Percentiles rank a stretch among this genome's conserved stretches.
Conservation (phyloP, 2,888 invertebrate species). For the Callyntrura sp. region DNA sequence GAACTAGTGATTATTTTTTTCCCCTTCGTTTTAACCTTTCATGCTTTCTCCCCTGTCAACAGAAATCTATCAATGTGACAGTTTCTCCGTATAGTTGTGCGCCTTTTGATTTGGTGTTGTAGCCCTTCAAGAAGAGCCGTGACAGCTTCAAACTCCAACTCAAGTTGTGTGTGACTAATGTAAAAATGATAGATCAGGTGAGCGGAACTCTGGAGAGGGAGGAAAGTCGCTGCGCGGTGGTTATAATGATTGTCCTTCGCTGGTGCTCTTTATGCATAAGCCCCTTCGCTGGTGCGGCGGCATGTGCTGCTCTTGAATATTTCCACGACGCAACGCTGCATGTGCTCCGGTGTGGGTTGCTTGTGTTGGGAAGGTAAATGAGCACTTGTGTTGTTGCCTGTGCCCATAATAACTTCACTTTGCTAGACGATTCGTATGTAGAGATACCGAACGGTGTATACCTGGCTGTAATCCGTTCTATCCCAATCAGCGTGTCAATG, state of each 20-base stretch:
- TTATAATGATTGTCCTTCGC: conserved; percentile 26
- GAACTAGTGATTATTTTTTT: neutral
- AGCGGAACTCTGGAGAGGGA: conserved; percentile 17
- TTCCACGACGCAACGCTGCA: neutral
- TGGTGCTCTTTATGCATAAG: neutral
- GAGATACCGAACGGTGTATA: neutral
- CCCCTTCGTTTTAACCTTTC: neutral
- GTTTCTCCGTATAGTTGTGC: neutral
- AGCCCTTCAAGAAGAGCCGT: neutral
- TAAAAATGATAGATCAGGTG: conserved; percentile 73
- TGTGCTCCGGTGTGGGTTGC: neutral
- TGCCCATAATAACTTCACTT: neutral
- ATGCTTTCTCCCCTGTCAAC: neutral
- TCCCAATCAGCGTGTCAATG: neutral
- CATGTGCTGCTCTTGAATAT: neutral
- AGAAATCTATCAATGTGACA: conserved; percentile 4
- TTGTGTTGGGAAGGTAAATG: neutral
- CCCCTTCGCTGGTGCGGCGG: too few relatives aligned
- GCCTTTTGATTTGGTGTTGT: neutral
- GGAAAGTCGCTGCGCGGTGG: conserved; percentile 4
- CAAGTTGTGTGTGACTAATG: conserved; percentile 71
- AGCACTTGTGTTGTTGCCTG: neutral
- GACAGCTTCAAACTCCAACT: conserved; percentile 20
- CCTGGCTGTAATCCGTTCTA: neutral
- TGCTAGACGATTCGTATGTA: conserved; percentile 1